Conservation (phyloP, 2,113 vertebrate genomes). For the Narcine bancroftii region DNA sequence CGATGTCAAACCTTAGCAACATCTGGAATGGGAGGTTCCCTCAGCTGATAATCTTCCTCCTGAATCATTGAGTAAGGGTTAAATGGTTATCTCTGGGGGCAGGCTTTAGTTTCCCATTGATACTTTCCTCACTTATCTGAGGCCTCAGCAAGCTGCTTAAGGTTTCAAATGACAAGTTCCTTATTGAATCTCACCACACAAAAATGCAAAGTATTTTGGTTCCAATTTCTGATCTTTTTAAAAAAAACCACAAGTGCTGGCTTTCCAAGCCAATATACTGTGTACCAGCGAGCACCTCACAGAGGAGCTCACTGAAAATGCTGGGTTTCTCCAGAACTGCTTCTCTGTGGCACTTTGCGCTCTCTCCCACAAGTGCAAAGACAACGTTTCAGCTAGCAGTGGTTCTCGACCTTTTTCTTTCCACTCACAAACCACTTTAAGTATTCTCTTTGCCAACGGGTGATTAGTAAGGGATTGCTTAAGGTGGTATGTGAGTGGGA, state of each 20-base stretch:
- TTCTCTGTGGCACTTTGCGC: no score
- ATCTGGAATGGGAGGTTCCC: neutral
- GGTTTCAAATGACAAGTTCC: constrained; percentile 19
- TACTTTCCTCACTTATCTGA: neutral
- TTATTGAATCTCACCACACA: neutral
- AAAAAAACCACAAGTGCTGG: neutral
- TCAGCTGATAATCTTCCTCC: neutral
- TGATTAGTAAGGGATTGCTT: no score
- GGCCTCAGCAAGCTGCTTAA: neutral
- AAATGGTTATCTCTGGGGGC: neutral
- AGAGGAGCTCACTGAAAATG: neutral
- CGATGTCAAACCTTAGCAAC: neutral
- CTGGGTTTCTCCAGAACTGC: neutral
- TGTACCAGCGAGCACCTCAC: no score
- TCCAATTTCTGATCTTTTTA: neutral
- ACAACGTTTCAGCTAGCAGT: neutral
- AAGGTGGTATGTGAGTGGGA: no score
- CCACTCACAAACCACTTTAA: no score
- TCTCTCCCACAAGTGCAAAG: no score
- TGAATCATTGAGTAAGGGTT: neutral
- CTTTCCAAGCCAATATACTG: neutral
- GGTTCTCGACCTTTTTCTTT: no score
- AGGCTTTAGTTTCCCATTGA: neutral
- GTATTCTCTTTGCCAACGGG: no score
- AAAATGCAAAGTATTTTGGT: constrained; percentile 27